Base-by-base conservation (phyloP, 1,140 invertebrate species). In the Zophobas atratus region DNA sequence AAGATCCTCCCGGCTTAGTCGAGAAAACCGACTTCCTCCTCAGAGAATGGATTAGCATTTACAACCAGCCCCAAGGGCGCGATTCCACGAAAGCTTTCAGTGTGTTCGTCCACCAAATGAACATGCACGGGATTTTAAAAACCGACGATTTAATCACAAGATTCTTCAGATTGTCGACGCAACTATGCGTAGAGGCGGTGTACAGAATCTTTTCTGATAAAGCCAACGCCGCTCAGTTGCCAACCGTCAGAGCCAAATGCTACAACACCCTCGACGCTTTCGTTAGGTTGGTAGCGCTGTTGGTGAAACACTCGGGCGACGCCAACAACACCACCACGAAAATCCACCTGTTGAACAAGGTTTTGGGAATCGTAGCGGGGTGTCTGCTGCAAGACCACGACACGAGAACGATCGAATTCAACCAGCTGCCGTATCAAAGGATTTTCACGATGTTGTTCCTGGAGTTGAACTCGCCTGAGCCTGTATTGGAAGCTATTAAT, bases 401-500 rank as follows among this genome's bases (percentile, higher is more conserved):
- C 77, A 92, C 90, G 6, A 88, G 93, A 80, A 87, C 94, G 87
- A 90, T 90, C 0, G 96, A 98, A 67, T 99, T 99, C 88, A 97
- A 99, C 83, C 97, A 99, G 86, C 88, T 99, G 72, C 97, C 98
- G 0, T 99, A 99, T 88, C 98, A 99, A 84, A 90, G 99, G 35
- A 96, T 99, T 76, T 96, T 99, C 73, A 96, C 99, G 55, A 98
- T 98, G 92, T 90, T 99, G 0, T 99, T 99, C 86, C 92, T 99
- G 55, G 98, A 99, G 85, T 91, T 99, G 72, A 99, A 97, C 86
- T 93, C 94, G 63, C 94, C 96, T 1, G 98, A 99, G 86, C 94
- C 94, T 0, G 93, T 98, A 38, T 88, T 99, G 33, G 97, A 98
- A 87, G 92, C 94, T 56, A 96, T 99, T 78, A 97, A 96, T 85